Conservation (phyloP, 2,797 vertebrate genomes). For the Caiman crocodilus region DNA sequence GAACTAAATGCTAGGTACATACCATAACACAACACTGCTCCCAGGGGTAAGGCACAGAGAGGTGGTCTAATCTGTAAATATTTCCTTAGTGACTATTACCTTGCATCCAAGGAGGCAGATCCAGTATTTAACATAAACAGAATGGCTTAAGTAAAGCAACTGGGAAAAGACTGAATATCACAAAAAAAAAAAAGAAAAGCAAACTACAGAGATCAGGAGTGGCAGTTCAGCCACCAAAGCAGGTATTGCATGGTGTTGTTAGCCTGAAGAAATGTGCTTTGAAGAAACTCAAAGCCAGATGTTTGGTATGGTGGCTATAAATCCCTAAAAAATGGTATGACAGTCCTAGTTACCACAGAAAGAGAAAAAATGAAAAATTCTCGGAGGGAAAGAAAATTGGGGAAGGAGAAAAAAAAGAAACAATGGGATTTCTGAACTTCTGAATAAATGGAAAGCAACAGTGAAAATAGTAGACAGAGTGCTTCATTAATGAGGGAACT, state of each 20-base stretch:
- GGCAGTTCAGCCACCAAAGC: conserved; percentile 70
- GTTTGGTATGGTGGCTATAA: neutral
- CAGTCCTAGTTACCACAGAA: neutral
- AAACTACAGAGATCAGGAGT: conserved; percentile 51
- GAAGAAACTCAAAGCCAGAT: conserved; percentile 28
- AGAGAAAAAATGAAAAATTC: neutral
- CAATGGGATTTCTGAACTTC: conserved; percentile 15
- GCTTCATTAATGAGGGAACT: neutral
- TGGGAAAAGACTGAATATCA: conserved; percentile 63
- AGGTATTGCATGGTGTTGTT: conserved; percentile 13
- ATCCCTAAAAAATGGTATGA: neutral
- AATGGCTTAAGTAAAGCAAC: conserved; percentile 63
- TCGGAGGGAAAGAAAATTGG: neutral
- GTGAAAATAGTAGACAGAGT: neutral
- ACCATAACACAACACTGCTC: neutral
- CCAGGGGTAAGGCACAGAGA: neutral
- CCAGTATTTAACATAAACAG: conserved; percentile 53
- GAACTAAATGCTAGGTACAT: conserved; percentile 31
- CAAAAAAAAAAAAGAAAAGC: conserved; percentile 65
- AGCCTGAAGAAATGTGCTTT: conserved; percentile 48
- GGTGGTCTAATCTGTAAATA: conserved; percentile 32
- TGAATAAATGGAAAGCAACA: conserved; percentile 59
- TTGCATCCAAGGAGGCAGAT: conserved; percentile 51
- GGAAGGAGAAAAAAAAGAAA: neutral
- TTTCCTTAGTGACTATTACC: conserved; percentile 65